Base-by-base conservation (phyloP, 2,113 vertebrate genomes). In the Corythornis vintsioides region DNA sequence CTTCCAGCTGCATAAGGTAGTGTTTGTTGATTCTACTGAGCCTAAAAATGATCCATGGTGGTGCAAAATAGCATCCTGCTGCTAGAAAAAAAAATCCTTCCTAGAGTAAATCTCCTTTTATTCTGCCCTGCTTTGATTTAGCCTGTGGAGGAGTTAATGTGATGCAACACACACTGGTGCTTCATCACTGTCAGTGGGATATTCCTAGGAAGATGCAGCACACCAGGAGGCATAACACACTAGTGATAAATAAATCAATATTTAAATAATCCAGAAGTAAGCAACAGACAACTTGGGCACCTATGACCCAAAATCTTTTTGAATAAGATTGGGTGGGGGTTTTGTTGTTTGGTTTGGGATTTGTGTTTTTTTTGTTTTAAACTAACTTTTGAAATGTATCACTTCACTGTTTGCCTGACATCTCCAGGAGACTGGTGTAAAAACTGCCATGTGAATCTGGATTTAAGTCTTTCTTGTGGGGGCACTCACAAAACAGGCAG, bases 21-120 rank as follows among this genome's bases (percentile, higher is more conserved):
- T 55, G 35, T 33, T 77, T 85, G 28, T 40, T 84, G 57, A 89
- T 82, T 81, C 88, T 88, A 12, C 5, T 86, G 47, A 67, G 11
- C 60, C 28, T 74, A 74, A 28, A 87, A 79, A 81, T 84, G 11
- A 61, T 61, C 59, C 52, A 9, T 65, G 26, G 13, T 69, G 12
- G 52, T 82, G 35, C 77, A 78, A 81, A 73, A 67, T 17, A 60
- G 25, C 26, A 74, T 38, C 26, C 43, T 86, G 17, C 45, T 25
- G 22, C 40, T 43, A 52, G 35, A 14, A 48, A 85, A 42, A 82
- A 29, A 19, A 12, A 66, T 73, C 35, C 29, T 57, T 87, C 50
- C 63, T 64, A 52, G 29, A 45, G 13, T 35, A 79, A 82, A 85
- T 75, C 5, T 14, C 14, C 57, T 42, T 57, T 57, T 63, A 17